Base-by-base conservation (phyloP, 1,140 invertebrate species). In the Microplitis demolitor region DNA sequence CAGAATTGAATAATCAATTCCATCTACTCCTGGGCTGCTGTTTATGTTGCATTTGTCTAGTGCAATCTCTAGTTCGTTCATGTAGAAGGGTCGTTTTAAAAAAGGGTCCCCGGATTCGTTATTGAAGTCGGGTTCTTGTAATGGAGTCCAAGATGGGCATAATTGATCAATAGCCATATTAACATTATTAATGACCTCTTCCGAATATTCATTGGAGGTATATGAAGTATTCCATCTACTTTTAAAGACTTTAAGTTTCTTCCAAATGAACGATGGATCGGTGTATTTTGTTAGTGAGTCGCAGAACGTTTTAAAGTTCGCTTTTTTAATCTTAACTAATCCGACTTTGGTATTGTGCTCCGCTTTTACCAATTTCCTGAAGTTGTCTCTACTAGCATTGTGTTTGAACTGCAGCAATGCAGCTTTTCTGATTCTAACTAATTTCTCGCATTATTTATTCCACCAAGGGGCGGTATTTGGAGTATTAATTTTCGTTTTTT, bases 281-380 rank as follows among this genome's bases (percentile, higher is more conserved):
- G 53, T 56, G 53, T n/a, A 14, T 56, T 56, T 14, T 4, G 13
- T 56, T 14, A 24, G 6, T 0, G 11, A 2, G 5, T 56, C 53
- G 14, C 53, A 56, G 5, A 78, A 61, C 66, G 76, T 73, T 60
- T 73, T 64, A 16, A 64, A 72, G 9, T 69, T 39, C 13, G 6
- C 0, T 14, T 54, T 68, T 8, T 68, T 63, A 16, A 11, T 1
- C 3, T 14, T 58, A 3, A 6, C 4, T 3, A 51, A 6, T 3
- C 9, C 61, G 9, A 68, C 45, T n/a, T 68, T 63, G 60, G 63
- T 50, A 11, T 61, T 11, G 31, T 14, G 11, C 3, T 11, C 53
- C 5, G 53, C 0, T 56, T n/a, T 56, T 0, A 6, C 53, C 14
- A n/a, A 14, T 3, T 11, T n/a, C 3, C 53, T 56, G 6, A 14